A percentile compares a stretch with the other conserved stretches of the same genome.
phyloP scores from a whole-genome alignment of 1,140 invertebrate species.

The Zaprionus capensis region DNA sequence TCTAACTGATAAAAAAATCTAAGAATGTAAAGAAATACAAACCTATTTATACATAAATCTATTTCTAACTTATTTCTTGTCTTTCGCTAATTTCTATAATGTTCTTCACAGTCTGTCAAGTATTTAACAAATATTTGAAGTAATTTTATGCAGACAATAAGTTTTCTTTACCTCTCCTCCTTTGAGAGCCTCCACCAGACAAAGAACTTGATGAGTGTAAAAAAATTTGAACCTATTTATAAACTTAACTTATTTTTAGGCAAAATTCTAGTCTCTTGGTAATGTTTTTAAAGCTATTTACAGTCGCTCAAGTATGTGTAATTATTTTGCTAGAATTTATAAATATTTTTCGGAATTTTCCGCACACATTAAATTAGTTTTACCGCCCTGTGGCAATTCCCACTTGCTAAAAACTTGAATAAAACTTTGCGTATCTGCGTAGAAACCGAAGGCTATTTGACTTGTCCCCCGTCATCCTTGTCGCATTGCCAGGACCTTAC shows the following conservation, averaged over 20 bases:
- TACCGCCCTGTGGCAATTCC: not conserved
- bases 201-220: not conserved
- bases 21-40: too few relatives aligned
- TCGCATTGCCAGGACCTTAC: conserved; percentile 11
- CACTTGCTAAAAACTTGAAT: not conserved
- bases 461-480: not conserved
- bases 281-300: not conserved
- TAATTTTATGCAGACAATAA: too few relatives aligned
- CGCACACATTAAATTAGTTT: not conserved
- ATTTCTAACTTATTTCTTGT: not conserved
- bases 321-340: not conserved
- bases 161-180: too few relatives aligned
- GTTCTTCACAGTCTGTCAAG: too few relatives aligned
- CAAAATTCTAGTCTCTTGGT: not conserved
- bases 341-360: not conserved
- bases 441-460: conserved; percentile 7
- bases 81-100: too few relatives aligned
- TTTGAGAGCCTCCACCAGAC: too few relatives aligned
- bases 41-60: not conserved
- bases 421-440: not conserved
- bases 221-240: not conserved
- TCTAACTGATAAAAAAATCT: too few relatives aligned
- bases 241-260: too few relatives aligned
- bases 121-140: too few relatives aligned
- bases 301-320: not conserved